These are phyloP conservation scores for Microtus richardsoni DNA, from an alignment of 2,113 vertebrate genomes.

Conservation along the genomic window DNA sequence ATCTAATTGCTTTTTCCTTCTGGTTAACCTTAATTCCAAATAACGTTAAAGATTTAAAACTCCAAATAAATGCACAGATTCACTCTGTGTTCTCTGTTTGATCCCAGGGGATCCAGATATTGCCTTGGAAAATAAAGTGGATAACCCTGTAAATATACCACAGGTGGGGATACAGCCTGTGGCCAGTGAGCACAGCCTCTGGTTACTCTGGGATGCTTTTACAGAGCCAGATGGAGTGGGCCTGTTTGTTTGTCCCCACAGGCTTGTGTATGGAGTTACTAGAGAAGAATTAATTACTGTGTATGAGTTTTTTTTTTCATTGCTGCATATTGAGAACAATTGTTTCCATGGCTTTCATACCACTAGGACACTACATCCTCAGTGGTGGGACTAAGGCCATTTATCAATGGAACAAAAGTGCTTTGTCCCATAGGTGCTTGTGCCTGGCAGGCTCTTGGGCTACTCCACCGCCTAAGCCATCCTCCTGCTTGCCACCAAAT, in stretches of 20 bases:
- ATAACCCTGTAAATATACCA: neutral
- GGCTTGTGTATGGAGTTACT: neutral
- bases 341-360: neutral
- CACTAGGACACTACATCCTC: neutral
- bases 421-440: neutral
- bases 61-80: conserved; percentile 3
- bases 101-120: neutral
- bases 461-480: fast-evolving
- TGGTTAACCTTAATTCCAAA: conserved; percentile 24
- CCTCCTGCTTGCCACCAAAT: neutral
- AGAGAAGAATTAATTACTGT: conserved; percentile 27
- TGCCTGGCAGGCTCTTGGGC: neutral
- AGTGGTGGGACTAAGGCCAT: neutral
- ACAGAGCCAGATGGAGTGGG: neutral
- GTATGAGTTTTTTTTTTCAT: neutral
- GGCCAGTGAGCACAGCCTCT: neutral
- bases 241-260: neutral
- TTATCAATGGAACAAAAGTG: neutral
- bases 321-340: conserved; percentile 36
- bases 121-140: neutral
- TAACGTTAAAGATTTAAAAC: conserved; percentile 54
- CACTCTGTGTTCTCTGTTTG: neutral
- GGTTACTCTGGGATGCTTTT: neutral
- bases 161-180: neutral
- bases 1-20: conserved; percentile 6